Evolutionary conservation across 2,797 vertebrate species (phyloP).

Genomic region (Falco berigora): DNA sequence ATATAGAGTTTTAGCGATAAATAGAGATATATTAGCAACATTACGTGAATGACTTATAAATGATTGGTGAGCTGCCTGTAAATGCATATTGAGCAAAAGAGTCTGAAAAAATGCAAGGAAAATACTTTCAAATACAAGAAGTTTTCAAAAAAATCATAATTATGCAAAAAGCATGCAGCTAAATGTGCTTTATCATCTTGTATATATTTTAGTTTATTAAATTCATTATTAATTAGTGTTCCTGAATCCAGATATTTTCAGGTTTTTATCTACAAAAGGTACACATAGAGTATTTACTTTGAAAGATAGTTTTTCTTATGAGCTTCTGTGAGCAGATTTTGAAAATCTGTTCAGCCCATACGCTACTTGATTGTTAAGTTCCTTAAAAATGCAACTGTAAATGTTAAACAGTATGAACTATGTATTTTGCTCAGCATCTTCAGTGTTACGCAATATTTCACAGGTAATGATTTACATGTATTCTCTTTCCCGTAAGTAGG

Average conservation of each 20-base stretch:
- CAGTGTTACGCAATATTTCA: neutral
- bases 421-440: neutral
- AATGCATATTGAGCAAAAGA: neutral
- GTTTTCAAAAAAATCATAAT: neutral
- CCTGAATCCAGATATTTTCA: neutral
- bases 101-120: neutral
- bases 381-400: neutral
- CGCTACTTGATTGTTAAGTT: neutral
- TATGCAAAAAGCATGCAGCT: neutral
- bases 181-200: neutral
- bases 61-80: neutral
- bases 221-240: neutral
- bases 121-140: neutral
- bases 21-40: neutral
- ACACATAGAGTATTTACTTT: neutral
- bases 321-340: neutral
- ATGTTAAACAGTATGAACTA: neutral
- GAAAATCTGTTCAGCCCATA: neutral
- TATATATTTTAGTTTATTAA: neutral
- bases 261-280: neutral
- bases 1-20: neutral
- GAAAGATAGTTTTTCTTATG: neutral
- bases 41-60: neutral
- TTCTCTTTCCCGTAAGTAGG: neutral
- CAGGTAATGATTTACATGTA: neutral